Evolutionary conservation across 92 coral and sea anemone genomes (phyloP), one percentile per base, ranked within the genome.

Genomic region (Umimayanthus chanpuru): DNA sequence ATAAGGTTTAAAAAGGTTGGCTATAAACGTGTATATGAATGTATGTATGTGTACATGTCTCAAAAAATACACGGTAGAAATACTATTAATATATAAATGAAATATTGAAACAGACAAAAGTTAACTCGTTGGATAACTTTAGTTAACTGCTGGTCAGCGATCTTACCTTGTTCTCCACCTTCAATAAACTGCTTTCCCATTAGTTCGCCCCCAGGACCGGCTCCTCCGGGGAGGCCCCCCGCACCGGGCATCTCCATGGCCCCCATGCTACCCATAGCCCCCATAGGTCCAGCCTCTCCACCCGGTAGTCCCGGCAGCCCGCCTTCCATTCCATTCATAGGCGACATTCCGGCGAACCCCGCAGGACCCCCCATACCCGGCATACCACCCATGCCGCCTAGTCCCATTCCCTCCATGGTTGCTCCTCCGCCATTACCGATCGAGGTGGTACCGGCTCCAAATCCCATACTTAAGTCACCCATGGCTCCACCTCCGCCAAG

Each of bases 141-240:
- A 53, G 58, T 23, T 10, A 29, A 14, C 21, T 39, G 58, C 39
- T 5, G 36, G 58, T 66, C 76, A 66, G 86, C 76, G 30, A 75
- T 38, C 92, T 23, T n/a, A 87, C 92, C 94, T 87, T 91, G 94
- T 88, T 90, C 93, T 40, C 88, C 94, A 40, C 98, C 96, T 77
- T 95, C 98, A 47, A 95, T 95, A 82, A 95, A 92, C 87, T 95
- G 98, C 87, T 95, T 95, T 18, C 94, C 90, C 94, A 93, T 95
- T 82, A 90, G 81, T 71, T 95, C 96, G 28, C 86, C 89, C n/a
- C 79, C 79, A 2, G 79, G 79, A 15, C 47, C 79, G 1, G 86
- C 70, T 9, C 89, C 93, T 61, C 96, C 94, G 43, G 94, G 86
- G 25, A 70, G 92, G 21, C 81, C 89, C 0, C 88, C 92, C 10